These are phyloP conservation scores for Temnothorax longispinosus DNA, from an alignment of 1,140 invertebrate genomes.

Conservation along the genomic window DNA sequence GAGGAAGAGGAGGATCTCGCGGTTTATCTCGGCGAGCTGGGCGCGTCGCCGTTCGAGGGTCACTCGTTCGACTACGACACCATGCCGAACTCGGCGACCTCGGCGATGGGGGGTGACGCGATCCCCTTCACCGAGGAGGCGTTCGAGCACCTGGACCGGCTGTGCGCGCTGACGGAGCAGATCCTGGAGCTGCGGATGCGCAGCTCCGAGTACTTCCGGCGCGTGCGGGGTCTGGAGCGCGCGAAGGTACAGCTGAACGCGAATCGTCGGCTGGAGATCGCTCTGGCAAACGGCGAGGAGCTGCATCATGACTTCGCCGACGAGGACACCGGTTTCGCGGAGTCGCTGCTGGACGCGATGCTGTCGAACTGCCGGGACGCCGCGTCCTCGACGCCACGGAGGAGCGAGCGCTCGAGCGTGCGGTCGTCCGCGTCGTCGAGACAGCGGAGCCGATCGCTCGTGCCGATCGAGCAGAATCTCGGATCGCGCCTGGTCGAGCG, in stretches of 20 bases:
- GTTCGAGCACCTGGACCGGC: constrained; percentile 91
- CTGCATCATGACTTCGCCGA: constrained; percentile 50
- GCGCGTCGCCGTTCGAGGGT: constrained; percentile 43
- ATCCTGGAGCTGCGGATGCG: constrained; percentile 89
- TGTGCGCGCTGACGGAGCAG: constrained; percentile 91
- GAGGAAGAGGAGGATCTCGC: constrained; percentile 71
- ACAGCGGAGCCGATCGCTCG: constrained; percentile 85
- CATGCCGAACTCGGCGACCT: constrained; percentile 60
- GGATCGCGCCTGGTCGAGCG: background rate
- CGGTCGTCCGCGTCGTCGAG: constrained; percentile 59
- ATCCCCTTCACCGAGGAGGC: constrained; percentile 86
- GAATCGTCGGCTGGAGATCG: constrained; percentile 60
- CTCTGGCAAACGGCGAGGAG: constrained; percentile 50
- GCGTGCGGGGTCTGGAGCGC: constrained; percentile 91
- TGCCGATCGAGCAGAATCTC: constrained; percentile 68
- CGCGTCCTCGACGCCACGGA: constrained; percentile 8
- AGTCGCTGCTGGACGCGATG: constrained; percentile 75
- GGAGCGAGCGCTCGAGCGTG: constrained; percentile 35
- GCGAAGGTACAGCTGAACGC: constrained; percentile 86
- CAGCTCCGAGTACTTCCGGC: constrained; percentile 89
- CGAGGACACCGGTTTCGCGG: constrained; percentile 77
- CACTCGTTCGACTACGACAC: constrained; percentile 58
- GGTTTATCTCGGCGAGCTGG: constrained; percentile 55
- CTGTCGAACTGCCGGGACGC: constrained; percentile 66
- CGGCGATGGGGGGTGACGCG: constrained; percentile 45